Conservation (phyloP, 1,140 invertebrate genomes). For the Trichogramma pretiosum region DNA sequence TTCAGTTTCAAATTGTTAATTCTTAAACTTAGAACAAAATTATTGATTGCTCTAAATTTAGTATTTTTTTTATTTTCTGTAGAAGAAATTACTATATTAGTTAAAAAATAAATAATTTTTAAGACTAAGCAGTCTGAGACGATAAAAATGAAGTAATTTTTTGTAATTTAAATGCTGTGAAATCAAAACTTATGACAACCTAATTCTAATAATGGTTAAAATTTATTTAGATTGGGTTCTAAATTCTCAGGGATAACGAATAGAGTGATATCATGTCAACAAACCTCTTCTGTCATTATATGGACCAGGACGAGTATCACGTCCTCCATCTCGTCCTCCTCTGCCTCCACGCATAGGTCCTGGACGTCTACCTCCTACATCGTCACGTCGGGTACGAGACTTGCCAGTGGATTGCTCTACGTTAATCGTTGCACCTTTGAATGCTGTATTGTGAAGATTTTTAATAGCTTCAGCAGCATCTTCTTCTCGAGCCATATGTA, state of each 20-base stretch:
- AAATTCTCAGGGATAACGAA: constrained; percentile 29
- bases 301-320: constrained; percentile 43
- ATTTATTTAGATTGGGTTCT: no score
- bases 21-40: no score
- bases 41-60: no score
- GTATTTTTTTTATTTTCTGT: no score
- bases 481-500: constrained; percentile 43
- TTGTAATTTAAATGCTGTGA: no score
- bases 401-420: constrained; percentile 44
- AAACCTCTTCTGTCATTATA: constrained; percentile 46
- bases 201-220: no score
- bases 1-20: no score
- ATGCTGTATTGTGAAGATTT: constrained; percentile 41
- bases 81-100: no score
- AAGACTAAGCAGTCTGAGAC: no score
- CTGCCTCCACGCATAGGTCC: constrained; percentile 42
- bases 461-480: constrained; percentile 42
- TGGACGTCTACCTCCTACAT: constrained; percentile 35
- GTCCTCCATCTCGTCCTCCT: constrained; percentile 42
- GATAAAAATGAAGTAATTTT: no score
- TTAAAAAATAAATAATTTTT: no score
- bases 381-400: constrained; percentile 37
- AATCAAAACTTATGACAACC: no score
- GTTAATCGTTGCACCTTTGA: constrained; percentile 44
- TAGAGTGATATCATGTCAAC: constrained; percentile 31